These are phyloP conservation scores for Pilophorus perplexus DNA, from an alignment of 2,888 invertebrate genomes.

Conservation along the genomic window DNA sequence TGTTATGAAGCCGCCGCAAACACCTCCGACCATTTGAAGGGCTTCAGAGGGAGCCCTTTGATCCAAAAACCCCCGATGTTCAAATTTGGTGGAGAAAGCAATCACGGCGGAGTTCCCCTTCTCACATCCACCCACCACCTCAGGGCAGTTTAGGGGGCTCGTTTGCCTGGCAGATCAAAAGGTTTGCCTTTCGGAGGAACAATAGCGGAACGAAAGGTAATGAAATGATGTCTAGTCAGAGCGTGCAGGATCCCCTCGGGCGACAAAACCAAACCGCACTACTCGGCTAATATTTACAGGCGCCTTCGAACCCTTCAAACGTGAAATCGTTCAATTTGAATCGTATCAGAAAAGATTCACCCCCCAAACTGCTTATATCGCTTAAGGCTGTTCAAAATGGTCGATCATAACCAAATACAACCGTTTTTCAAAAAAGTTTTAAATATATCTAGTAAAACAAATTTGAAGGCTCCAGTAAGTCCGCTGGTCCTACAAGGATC, in stretches of 20 bases:
- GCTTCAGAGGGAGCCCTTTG: background rate
- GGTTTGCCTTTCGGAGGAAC: background rate
- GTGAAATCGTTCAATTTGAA: no score
- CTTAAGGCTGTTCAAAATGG: no score
- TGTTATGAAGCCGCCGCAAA: constrained; percentile 13
- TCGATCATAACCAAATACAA: no score
- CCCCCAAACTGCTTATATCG: no score
- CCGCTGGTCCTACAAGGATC: no score
- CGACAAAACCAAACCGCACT: background rate
- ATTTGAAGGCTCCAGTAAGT: no score
- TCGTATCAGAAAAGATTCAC: no score
- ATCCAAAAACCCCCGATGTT: background rate
- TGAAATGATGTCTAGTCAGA: constrained; percentile 22
- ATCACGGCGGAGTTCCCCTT: background rate
- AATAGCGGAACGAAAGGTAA: constrained; percentile 31
- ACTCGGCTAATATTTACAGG: no score
- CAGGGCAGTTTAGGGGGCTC: background rate
- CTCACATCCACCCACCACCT: background rate
- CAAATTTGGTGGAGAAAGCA: no score
- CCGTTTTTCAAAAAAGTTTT: no score
- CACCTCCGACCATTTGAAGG: background rate
- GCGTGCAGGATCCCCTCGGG: background rate
- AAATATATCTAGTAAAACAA: no score
- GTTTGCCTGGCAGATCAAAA: constrained; percentile 3
- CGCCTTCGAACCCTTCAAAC: no score